Base-by-base conservation (phyloP, 1,140 invertebrate species). In the Araneus ventricosus region DNA sequence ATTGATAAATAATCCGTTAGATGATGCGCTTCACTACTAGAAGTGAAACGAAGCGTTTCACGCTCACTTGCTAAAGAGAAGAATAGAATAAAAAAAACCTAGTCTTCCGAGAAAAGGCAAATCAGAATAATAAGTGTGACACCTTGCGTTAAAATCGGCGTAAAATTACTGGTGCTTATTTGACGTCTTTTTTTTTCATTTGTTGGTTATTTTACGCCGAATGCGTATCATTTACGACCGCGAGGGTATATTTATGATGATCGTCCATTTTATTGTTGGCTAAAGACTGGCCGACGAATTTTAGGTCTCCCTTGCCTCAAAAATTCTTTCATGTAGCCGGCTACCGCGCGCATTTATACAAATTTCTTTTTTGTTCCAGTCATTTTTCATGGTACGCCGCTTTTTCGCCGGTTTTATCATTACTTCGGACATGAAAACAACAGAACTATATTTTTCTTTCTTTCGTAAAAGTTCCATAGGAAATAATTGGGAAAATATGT, bases 191-290 rank as follows among this genome's bases (percentile, higher is more conserved):
- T 75, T 75, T 75, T 37, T 22, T 17, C 10, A 0, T 27, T 70
- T 45, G 80, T 84, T 84, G 37, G 37, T 84, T 84, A 45, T 84
- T 84, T 84, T 84, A 37, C 6, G 22, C 59, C 20, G 67, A 39
- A 63, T 67, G n/a, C 37, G 61, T 88, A 61, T 88, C 86, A 67
- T 70, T 88, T 88, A 45, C 37, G 30, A 41, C 30, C 2, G 59
- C 61, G 37, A 88, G 61, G 34, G 86, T 39, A 88, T 88, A 88
- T 70, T 88, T 88, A 88, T 34, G 86, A n/a, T 37, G 34, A 88
- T 88, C 37, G 59, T 84, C 41, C 22, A 41, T 88, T 88, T 88
- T 67, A 67, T 67, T 88, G 86, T 88, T 57, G 30, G 34, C 20
- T 41, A 88, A 88, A 88, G 86, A 41, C n/a, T 84, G 7, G 80